Percentiles rank a stretch among this genome's conserved stretches.
phyloP scores from a whole-genome alignment of 2,113 vertebrate genomes.

The Maccullochella peelii region DNA sequence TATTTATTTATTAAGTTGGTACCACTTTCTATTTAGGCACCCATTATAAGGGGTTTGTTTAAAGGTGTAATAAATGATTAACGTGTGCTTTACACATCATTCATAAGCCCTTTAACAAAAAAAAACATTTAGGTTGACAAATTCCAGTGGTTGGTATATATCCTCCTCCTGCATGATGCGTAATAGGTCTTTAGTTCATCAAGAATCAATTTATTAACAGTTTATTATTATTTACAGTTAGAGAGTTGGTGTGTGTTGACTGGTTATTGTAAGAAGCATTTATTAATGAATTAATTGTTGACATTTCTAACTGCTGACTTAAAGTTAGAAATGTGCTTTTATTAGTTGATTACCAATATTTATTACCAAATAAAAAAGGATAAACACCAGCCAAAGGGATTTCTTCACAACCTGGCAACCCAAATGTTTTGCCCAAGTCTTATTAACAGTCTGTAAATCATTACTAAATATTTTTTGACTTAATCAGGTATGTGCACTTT shows the following conservation, averaged over 20 bases:
- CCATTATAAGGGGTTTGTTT: not conserved
- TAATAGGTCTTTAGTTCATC: not conserved
- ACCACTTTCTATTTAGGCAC: not conserved
- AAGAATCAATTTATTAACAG: too few relatives aligned
- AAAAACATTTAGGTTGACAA: not conserved
- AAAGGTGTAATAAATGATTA: not conserved
- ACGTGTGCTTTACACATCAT: not conserved
- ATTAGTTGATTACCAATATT: not conserved
- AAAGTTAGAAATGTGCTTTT: too few relatives aligned
- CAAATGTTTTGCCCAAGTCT: not conserved
- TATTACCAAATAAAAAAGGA: not conserved
- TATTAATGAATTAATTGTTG: constrained; percentile 1
- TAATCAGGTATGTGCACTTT: too few relatives aligned
- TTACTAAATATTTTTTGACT: too few relatives aligned
- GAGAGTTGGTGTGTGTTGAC: too few relatives aligned
- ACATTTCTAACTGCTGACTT: not conserved
- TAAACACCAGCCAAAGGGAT: not conserved
- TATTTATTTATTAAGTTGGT: not conserved
- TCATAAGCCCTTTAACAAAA: not conserved
- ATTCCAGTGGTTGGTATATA: not conserved
- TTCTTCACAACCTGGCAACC: not conserved
- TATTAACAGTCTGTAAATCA: too few relatives aligned
- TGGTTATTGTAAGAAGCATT: not conserved
- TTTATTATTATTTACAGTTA: too few relatives aligned
- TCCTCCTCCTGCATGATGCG: not conserved